phyloP scores from a whole-genome alignment of 2,113 vertebrate genomes.

The Dasypus novemcinctus region DNA sequence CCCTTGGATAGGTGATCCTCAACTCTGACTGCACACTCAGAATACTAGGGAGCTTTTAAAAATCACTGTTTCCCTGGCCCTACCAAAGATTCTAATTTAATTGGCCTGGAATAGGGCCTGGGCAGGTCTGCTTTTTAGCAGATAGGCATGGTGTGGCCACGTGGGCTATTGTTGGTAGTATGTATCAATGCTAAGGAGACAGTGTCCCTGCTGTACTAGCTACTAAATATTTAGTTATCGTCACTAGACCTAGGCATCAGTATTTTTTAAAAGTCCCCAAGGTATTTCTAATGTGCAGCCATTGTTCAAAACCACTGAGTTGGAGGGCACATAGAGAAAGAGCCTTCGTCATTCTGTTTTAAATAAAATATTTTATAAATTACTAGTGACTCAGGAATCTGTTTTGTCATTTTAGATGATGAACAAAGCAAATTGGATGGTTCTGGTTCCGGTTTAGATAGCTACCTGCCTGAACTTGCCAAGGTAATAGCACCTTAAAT shows the following conservation, averaged over 20 bases:
- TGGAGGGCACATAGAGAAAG: background rate
- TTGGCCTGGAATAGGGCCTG: background rate
- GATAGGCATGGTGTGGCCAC: background rate
- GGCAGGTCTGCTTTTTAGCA: background rate
- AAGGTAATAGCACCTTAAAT: conserved; percentile 81
- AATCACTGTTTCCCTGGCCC: background rate
- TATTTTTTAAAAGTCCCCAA: background rate
- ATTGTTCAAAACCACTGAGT: background rate
- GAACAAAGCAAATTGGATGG: conserved; percentile 94
- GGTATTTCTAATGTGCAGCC: background rate
- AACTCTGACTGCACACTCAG: background rate
- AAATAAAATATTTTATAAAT: conserved; percentile 37
- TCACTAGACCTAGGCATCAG: background rate
- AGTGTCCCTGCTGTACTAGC: background rate
- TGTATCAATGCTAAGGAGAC: no score
- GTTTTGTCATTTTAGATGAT: conserved; percentile 89
- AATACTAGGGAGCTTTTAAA: background rate
- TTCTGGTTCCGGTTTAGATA: conserved; percentile 93
- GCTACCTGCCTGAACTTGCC: conserved; percentile 89
- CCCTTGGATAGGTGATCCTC: background rate
- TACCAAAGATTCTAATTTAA: background rate
- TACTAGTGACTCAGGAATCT: background rate
- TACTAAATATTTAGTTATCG: background rate
- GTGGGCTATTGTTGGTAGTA: background rate
- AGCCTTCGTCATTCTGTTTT: background rate